Conservation (phyloP, 1,140 invertebrate genomes). For the Nylanderia fulva region DNA sequence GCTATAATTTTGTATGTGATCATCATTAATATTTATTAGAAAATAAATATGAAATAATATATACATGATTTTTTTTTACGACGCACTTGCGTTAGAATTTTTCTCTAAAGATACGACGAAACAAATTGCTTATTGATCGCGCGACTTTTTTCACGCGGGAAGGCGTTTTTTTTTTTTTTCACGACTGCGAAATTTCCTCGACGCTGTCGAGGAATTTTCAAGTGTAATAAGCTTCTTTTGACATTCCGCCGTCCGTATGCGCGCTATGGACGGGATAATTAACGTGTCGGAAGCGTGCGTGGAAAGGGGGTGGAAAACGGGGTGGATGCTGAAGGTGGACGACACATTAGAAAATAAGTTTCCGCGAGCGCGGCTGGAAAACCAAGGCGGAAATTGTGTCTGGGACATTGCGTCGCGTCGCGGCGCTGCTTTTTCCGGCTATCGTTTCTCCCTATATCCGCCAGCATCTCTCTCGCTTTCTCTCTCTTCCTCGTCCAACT, state of each 20-base stretch:
- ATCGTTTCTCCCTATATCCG: conserved; percentile 30
- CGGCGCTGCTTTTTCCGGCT: conserved; percentile 37
- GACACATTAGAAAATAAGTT: conserved; percentile 57
- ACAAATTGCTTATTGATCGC: conserved; percentile 14
- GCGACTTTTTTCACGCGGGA: background rate
- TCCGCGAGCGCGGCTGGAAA: conserved; percentile 25
- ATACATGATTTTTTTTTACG: background rate
- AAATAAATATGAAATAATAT: background rate
- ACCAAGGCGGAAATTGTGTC: conserved; percentile 54
- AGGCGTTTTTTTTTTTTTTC: no score
- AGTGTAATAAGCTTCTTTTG: conserved; percentile 43
- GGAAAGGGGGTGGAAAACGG: background rate
- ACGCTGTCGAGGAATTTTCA: conserved; percentile 20
- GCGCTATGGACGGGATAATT: conserved; percentile 36
- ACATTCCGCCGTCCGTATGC: conserved; percentile 2
- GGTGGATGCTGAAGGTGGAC: conserved; percentile 47
- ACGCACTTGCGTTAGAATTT: background rate
- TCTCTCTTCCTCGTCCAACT: background rate
- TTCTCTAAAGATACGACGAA: background rate
- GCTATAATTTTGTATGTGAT: background rate
- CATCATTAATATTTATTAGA: background rate
- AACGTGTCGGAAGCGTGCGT: conserved; percentile 41
- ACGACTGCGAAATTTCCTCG: background rate
- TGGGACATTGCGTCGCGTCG: conserved; percentile 26
- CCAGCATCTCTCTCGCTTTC: conserved; percentile 30